Evolutionary conservation across 2,888 invertebrate species (phyloP).

Genomic region (Plagodis pulveraria): DNA sequence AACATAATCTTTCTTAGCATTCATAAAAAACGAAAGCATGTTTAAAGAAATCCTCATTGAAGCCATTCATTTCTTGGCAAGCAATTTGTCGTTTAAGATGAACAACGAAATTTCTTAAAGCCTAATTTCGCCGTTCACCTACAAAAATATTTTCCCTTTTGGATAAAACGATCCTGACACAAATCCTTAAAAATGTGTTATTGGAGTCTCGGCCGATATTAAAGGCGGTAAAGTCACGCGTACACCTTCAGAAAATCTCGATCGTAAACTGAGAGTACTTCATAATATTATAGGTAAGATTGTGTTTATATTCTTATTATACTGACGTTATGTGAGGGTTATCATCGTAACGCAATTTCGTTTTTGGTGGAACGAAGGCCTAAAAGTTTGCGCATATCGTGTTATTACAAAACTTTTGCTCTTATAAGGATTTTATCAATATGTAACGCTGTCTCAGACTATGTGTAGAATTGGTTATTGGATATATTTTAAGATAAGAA

Average conservation of each 20-base stretch:
- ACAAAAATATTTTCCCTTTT: constrained; percentile 58
- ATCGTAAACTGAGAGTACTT: constrained; percentile 44
- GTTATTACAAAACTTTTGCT: constrained; percentile 26
- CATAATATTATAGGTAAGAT: constrained; percentile 43
- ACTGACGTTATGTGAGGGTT: constrained; percentile 35
- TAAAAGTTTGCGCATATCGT: constrained; percentile 25
- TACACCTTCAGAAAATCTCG: constrained; percentile 38
- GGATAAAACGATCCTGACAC: constrained; percentile 60
- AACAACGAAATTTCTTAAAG: constrained; percentile 50
- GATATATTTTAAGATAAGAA: constrained; percentile 3
- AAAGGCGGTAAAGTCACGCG: constrained; percentile 45
- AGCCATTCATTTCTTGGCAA: constrained; percentile 35
- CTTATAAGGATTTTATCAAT: constrained; percentile 28
- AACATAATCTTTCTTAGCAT: too few relatives aligned
- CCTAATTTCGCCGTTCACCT: constrained; percentile 56
- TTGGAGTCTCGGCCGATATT: constrained; percentile 54
- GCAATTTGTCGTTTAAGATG: constrained; percentile 53
- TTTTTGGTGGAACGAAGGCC: constrained; percentile 22
- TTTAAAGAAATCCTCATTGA: constrained; percentile 23
- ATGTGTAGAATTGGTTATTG: constrained; percentile 23
- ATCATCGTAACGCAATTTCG: constrained; percentile 32
- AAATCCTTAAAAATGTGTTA: constrained; percentile 70
- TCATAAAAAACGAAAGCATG: neutral
- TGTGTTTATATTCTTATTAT: constrained; percentile 40
- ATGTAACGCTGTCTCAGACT: constrained; percentile 19